These are phyloP conservation scores for Phyllotreta striolata DNA, from an alignment of 2,888 invertebrate genomes.

Conservation along the genomic window DNA sequence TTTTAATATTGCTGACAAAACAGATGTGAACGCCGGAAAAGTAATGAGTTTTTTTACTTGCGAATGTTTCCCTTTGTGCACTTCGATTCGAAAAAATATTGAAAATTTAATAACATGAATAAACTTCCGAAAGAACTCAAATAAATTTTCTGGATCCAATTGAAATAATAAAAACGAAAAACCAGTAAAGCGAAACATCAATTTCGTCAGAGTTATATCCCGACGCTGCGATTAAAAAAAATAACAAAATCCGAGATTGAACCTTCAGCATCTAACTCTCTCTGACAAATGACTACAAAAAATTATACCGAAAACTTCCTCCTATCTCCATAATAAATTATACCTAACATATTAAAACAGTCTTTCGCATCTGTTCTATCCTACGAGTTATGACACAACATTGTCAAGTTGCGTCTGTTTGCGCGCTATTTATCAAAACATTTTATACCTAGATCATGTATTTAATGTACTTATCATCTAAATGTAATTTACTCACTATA, in stretches of 20 bases:
- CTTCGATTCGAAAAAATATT: too few relatives aligned
- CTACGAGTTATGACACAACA: constrained; percentile 44
- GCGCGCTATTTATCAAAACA: constrained; percentile 55
- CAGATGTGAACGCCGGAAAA: too few relatives aligned
- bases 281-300: constrained; percentile 26
- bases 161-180: background rate
- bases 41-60: too few relatives aligned
- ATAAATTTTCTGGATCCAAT: constrained; percentile 1
- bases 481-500: too few relatives aligned
- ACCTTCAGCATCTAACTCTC: constrained; percentile 16
- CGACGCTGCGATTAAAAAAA: constrained; percentile 6
- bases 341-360: constrained; percentile 29
- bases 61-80: too few relatives aligned
- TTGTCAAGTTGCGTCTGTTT: constrained; percentile 53
- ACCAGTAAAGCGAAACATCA: background rate
- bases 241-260: constrained; percentile 11
- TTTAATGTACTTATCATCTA: constrained; percentile 25
- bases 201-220: background rate
- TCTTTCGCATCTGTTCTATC: constrained; percentile 35
- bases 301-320: constrained; percentile 27
- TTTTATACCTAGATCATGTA: constrained; percentile 50
- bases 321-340: constrained; percentile 30
- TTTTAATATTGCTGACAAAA: too few relatives aligned
- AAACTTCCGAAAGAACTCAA: too few relatives aligned
- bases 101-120: too few relatives aligned